Base-by-base conservation (phyloP, 2,888 invertebrate genomes). In the Eristalis pertinax region DNA sequence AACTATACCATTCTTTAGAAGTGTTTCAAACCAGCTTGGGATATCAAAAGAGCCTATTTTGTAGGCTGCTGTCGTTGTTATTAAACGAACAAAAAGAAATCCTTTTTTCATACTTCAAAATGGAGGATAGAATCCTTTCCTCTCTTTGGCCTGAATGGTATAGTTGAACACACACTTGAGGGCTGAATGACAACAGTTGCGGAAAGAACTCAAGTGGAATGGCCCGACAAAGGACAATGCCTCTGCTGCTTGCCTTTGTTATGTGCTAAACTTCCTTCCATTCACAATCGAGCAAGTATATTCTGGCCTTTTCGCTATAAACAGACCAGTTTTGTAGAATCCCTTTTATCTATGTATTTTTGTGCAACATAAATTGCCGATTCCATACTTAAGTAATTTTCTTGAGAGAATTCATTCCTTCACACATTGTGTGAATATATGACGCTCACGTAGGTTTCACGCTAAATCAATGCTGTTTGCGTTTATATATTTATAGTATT, bases 121-220 rank as follows among this genome's bases (percentile, higher is more conserved):
- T 73, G 63, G 65, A 63, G 60, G 67, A 69, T 41, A 41, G 43
- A 70, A 75, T 75, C 65, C 70, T 64, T 56, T 65, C 26, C 70
- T 67, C 43, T 65, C 22, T 50, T 19, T 62, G 65, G 38, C 78
- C 58, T 78, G 68, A 84, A 84, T 80, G 70, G 81, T 72, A 81
- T 81, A 81, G 85, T 85, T 82, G 85, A 85, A 78, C 82, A 85
- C 76, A 82, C 85, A 85, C 85, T 85, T 82, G 67, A 85, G 69
- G 72, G 85, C 82, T 82, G 77, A 85, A 85, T 77, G 85, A 85
- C 82, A 82, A 78, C 85, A 82, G 85, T 86, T 86, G 85, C 82
- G 85, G 85, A 82, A 78, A 68, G 85, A 86, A 86, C 82, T 86
- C 85, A 86, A 82, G 85, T 82, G 85, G 82, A 81, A 86, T 86